These are phyloP conservation scores for Myotis lucifugus DNA, from an alignment of 2,113 vertebrate species.

Conservation along the genomic window DNA sequence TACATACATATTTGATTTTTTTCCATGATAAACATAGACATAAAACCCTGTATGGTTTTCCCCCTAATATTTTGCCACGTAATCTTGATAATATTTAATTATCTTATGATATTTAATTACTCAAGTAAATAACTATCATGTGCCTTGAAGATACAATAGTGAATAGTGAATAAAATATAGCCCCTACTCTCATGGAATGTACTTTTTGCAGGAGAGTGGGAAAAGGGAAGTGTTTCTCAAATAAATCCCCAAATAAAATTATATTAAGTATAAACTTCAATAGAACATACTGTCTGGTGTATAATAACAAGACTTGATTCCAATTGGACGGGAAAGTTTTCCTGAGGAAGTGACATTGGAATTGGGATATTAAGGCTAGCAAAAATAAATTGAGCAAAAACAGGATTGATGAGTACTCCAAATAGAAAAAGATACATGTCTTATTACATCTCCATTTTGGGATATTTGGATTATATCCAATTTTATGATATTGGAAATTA, in stretches of 20 bases:
- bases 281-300: not conserved
- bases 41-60: not conserved
- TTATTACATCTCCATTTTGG: not conserved
- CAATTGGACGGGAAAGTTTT: not conserved
- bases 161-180: not conserved
- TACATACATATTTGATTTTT: conserved; percentile 4
- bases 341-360: conserved; percentile 13
- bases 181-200: not conserved
- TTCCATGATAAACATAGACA: not conserved
- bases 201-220: not conserved
- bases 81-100: conserved; percentile 16
- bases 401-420: not conserved
- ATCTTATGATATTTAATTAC: not conserved
- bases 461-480: not conserved
- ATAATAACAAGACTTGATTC: not conserved
- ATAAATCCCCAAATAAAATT: conserved; percentile 3
- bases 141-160: not conserved
- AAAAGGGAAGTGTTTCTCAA: not conserved
- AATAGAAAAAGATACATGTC: not conserved
- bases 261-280: not conserved
- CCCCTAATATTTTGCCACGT: not conserved
- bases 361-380: not conserved
- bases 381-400: not conserved
- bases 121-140: not conserved
- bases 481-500: not conserved